Evolutionary conservation across 2,888 invertebrate species (phyloP), one percentile per base, ranked within the genome.

Genomic region (Leucophenga maculata): DNA sequence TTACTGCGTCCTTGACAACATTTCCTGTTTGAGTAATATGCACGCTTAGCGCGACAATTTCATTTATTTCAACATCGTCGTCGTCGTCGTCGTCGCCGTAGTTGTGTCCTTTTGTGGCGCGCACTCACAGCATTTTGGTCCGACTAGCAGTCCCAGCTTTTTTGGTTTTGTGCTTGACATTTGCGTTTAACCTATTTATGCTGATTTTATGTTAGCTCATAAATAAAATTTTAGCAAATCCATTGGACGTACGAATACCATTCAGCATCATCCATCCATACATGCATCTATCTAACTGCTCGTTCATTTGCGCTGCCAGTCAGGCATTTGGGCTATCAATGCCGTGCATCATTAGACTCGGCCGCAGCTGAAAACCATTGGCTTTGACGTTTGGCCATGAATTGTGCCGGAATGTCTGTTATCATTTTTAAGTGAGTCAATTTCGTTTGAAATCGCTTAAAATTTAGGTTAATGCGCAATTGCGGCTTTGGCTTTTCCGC

Each of bases 101-200:
- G 39, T 39, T 39, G 39, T 39, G 39, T 39, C 39, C 39, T 39
- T 39, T 39, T 3, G 3, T 39, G 39, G 8, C 1, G 8, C 1
- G 11, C 11, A 39, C 39, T 39, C 11, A 9, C 39, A 39, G 39
- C 39, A 39, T 50, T 16, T 50, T 6, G 6, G 1, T 16, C 4
- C 16, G 13, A 11, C 8, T 50, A 2, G 1, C n/a, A 8, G 13
- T 50, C 18, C 1, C 18, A 39, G 8, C 11, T 6, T 39, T 13
- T 50, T 50, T 39, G 9, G 18, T 39, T 32, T 22, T 64, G 48
- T 44, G 11, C 83, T 85, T 85, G 86, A 84, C 86, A 85, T 82
- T 85, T 83, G 84, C 79, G 81, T 84, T 86, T 85, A 85, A 85
- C 86, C 86, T 85, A 84, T 84, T 86, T 85, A 85, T 85, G 84